Conservation (phyloP, 2,113 vertebrate genomes). For the Nyctereutes procyonoides region DNA sequence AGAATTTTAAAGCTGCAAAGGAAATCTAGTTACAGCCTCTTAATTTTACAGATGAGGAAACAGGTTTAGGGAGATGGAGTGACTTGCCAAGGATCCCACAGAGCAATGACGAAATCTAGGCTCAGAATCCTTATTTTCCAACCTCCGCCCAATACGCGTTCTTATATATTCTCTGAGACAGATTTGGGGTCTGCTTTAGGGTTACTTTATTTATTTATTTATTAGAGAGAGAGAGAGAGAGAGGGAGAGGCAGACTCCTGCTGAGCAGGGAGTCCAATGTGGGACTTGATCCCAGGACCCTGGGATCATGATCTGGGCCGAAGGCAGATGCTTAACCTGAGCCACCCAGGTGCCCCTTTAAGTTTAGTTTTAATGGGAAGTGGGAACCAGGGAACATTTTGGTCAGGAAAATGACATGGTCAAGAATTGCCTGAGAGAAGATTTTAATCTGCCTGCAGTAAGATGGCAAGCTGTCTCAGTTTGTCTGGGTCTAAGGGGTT, state of each 20-base stretch:
- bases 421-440: not conserved
- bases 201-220: slow-evolving; percentile 4
- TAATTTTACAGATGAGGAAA: slow-evolving; percentile 6
- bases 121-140: not conserved
- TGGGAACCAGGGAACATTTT: not conserved
- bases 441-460: not conserved
- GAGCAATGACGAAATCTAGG: not conserved
- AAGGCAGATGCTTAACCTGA: not conserved
- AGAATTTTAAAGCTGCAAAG: not conserved
- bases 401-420: not conserved
- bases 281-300: not conserved
- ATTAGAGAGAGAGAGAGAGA: not conserved
- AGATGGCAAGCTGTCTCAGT: not conserved
- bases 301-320: not conserved
- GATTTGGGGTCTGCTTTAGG: not conserved
- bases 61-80: not conserved
- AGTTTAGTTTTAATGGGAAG: slow-evolving; percentile 56
- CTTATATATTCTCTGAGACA: not conserved
- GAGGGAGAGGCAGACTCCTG: not conserved
- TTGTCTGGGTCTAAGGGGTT: not conserved
- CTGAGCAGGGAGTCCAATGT: not conserved
- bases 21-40: not conserved
- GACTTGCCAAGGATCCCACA: not conserved
- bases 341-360: not conserved
- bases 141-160: not conserved